Conservation (phyloP, 2,888 invertebrate species). For the Girardia tigrina region DNA sequence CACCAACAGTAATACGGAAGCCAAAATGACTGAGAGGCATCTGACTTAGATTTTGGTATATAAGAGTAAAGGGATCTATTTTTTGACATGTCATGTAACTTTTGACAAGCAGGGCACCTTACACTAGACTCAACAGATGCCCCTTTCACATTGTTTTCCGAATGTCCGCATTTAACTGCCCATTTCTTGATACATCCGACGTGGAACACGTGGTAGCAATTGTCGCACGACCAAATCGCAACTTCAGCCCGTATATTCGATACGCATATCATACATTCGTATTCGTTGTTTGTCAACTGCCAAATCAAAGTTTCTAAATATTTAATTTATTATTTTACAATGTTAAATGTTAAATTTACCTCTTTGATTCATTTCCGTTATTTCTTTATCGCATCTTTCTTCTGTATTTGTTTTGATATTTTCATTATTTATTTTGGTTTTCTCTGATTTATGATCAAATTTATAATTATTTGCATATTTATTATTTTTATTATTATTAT, state of each 20-base stretch:
- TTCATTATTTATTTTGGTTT: too few relatives aligned
- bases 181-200: conserved; percentile 75
- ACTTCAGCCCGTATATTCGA: conserved; percentile 67
- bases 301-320: conserved; percentile 59
- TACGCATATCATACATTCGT: conserved; percentile 88
- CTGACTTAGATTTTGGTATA: conserved; percentile 42
- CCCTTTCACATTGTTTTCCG: conserved; percentile 35
- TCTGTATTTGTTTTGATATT: background rate
- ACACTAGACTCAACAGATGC: background rate
- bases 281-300: conserved; percentile 64
- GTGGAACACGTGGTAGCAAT: conserved; percentile 82
- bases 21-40: too few relatives aligned
- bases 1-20: conserved; percentile 64
- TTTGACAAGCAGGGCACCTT: conserved; percentile 85
- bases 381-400: background rate
- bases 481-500: too few relatives aligned
- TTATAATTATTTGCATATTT: too few relatives aligned
- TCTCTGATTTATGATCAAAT: too few relatives aligned
- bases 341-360: too few relatives aligned
- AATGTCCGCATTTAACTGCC: conserved; percentile 56
- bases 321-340: too few relatives aligned
- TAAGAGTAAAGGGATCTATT: background rate
- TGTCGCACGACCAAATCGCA: conserved; percentile 74
- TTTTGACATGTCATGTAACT: conserved; percentile 54
- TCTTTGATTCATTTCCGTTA: background rate